Percentiles rank a stretch among this genome's conserved stretches.
Evolutionary conservation across 2,113 vertebrate genomes (phyloP).

Genomic region (Ophthalmolycus amberensis): DNA sequence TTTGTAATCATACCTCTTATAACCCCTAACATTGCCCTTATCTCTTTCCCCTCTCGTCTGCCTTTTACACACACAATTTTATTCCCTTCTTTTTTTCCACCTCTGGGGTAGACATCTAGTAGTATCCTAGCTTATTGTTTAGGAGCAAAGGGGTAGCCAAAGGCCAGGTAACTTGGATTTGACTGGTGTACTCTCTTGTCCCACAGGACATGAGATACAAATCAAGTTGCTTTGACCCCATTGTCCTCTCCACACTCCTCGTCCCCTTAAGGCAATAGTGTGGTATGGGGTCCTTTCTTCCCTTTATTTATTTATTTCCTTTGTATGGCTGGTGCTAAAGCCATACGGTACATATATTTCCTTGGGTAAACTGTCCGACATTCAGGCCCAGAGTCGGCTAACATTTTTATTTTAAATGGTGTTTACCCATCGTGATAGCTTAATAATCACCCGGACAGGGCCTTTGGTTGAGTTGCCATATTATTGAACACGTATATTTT

Average conservation of each 20-base stretch:
- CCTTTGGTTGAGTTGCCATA: conserved; percentile 52
- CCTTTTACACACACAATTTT: conserved; percentile 38
- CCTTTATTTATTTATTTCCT: conserved; percentile 80
- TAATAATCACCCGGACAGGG: conserved; percentile 52
- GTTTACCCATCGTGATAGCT: conserved; percentile 72
- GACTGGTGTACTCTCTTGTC: conserved; percentile 78
- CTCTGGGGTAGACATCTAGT: conserved; percentile 68
- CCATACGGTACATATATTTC: conserved; percentile 77
- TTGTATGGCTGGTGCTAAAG: conserved; percentile 74
- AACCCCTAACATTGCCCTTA: not conserved
- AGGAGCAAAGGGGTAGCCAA: conserved; percentile 77
- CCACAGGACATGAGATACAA: conserved; percentile 81
- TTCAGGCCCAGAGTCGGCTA: conserved; percentile 51
- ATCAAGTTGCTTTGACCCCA: conserved; percentile 84
- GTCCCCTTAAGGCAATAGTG: conserved; percentile 77
- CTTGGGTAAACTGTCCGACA: conserved; percentile 74
- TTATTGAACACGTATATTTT: conserved; percentile 47
- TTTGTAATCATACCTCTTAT: conserved; percentile 40
- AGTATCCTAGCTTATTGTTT: conserved; percentile 79
- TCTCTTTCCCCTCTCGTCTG: not conserved
- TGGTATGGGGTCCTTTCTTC: conserved; percentile 75
- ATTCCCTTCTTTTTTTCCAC: conserved; percentile 39
- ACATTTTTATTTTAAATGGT: conserved; percentile 78
- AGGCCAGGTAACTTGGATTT: conserved; percentile 79
- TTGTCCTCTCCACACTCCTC: conserved; percentile 79